Percentiles rank a stretch among this genome's conserved stretches.
These are phyloP conservation scores for Eupithecia tripunctaria DNA, from an alignment of 2,888 invertebrate genomes.

Conservation along the genomic window DNA sequence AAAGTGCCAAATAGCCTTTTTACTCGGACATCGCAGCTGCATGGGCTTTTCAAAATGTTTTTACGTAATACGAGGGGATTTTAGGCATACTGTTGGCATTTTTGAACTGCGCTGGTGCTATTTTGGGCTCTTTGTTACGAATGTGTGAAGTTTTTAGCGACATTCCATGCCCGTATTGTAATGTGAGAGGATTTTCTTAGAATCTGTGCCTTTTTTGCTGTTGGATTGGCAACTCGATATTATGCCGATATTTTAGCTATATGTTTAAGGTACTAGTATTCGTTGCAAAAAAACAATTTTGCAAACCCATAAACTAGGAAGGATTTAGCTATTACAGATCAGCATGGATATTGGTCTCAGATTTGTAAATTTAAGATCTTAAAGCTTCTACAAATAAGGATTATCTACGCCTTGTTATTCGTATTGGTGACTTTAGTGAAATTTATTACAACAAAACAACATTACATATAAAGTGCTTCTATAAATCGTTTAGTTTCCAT, in stretches of 20 bases:
- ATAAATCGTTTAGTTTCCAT: conserved; percentile 32
- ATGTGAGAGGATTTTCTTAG: background rate
- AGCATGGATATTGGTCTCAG: background rate
- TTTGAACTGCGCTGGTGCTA: background rate
- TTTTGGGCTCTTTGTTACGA: background rate
- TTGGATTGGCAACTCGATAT: background rate
- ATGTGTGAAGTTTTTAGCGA: background rate
- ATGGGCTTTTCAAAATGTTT: conserved; percentile 18
- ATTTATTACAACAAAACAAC: conserved; percentile 18
- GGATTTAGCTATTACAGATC: background rate
- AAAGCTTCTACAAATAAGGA: background rate
- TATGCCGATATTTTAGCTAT: background rate
- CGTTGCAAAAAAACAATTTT: background rate
- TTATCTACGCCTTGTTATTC: background rate
- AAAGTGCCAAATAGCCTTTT: conserved; percentile 56
- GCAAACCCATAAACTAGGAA: background rate
- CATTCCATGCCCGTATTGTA: background rate
- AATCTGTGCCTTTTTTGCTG: background rate
- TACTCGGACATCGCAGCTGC: conserved; percentile 33
- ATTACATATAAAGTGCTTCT: conserved; percentile 15
- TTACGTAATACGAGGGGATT: conserved; percentile 15
- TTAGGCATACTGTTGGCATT: conserved; percentile 2
- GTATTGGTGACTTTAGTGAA: conserved; percentile 7
- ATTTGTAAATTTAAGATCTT: background rate
- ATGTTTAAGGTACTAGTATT: background rate